A percentile compares a stretch with the other conserved stretches of the same genome.
Evolutionary conservation across 2,888 invertebrate genomes (phyloP).

Genomic region (Lithophane socia): DNA sequence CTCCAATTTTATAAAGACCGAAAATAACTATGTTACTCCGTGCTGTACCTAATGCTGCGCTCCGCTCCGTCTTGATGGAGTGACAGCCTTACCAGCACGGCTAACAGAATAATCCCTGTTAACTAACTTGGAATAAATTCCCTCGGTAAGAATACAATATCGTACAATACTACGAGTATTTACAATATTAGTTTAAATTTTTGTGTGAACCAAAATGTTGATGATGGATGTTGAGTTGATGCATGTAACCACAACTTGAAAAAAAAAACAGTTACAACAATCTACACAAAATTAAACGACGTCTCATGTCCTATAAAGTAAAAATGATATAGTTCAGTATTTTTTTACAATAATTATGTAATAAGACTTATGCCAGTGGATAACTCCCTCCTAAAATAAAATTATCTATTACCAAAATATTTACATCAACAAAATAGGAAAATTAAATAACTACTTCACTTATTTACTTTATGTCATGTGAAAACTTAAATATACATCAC

Average conservation of each 20-base stretch:
- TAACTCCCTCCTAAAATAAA: conserved; percentile 63
- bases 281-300: conserved; percentile 19
- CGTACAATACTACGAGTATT: conserved; percentile 3
- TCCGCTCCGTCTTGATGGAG: background rate
- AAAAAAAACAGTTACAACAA: conserved; percentile 16
- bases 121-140: conserved; percentile 13
- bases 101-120: conserved; percentile 29
- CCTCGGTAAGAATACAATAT: conserved; percentile 27
- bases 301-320: conserved; percentile 31
- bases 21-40: background rate
- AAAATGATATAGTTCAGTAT: conserved; percentile 36
- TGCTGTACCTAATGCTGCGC: background rate
- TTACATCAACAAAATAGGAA: conserved; percentile 82
- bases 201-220: conserved; percentile 16
- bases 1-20: no score
- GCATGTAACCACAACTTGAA: conserved; percentile 15
- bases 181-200: conserved; percentile 1
- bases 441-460: conserved; percentile 69
- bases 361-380: conserved; percentile 57
- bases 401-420: conserved; percentile 74
- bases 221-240: background rate
- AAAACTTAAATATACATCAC: conserved; percentile 81
- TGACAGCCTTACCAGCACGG: background rate
- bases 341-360: conserved; percentile 57
- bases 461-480: conserved; percentile 83